Conservation (phyloP, 2,797 vertebrate genomes). For the Halcyon chelicuti region DNA sequence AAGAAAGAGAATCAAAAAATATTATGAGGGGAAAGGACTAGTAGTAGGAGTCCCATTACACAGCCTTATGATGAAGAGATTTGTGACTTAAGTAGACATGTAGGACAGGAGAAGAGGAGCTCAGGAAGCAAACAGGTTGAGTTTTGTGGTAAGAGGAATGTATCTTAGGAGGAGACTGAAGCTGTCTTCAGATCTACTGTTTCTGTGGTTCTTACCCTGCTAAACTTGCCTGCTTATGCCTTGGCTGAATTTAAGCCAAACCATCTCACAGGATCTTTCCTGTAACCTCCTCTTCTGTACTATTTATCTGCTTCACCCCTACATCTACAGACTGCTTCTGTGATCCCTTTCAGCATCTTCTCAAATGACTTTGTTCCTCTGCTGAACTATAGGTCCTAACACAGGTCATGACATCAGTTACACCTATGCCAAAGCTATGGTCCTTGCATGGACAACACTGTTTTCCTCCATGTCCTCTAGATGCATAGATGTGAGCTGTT, state of each 20-base stretch:
- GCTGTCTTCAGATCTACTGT: not conserved
- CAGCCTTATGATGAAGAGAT: not conserved
- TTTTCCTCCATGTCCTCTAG: not conserved
- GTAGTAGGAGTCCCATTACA: not conserved
- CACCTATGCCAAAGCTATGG: not conserved
- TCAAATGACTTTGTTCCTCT: not conserved
- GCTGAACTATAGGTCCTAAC: not conserved
- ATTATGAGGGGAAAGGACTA: not conserved
- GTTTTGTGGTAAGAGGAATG: not conserved
- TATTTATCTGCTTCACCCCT: not conserved
- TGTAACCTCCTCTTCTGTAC: not conserved
- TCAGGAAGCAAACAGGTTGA: not conserved
- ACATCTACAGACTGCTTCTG: not conserved
- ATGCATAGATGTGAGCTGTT: not conserved
- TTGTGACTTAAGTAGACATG: not conserved
- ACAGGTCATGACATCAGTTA: not conserved
- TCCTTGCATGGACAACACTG: not conserved
- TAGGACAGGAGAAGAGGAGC: not conserved
- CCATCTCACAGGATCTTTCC: not conserved
- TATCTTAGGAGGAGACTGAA: not conserved
- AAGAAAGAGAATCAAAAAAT: not conserved
- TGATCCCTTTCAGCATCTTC: not conserved
- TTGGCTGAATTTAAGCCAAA: not conserved
- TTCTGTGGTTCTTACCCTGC: not conserved
- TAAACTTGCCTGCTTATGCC: not conserved